phyloP scores from a whole-genome alignment of 2,888 invertebrate species.

The Monoplex corrugatus region DNA sequence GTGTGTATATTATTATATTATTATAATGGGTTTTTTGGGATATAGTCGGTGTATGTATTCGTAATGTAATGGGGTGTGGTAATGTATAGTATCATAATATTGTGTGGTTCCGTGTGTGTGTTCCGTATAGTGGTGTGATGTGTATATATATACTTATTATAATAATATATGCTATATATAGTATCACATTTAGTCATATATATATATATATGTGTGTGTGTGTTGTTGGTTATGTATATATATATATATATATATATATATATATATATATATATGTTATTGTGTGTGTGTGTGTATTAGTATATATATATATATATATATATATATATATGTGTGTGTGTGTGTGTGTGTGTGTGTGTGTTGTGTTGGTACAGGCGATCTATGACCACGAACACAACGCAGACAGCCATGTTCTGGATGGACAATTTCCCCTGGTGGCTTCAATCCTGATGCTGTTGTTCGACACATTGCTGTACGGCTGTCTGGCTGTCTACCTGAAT shows the following conservation, averaged over 20 bases:
- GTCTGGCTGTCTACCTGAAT: conserved; percentile 88
- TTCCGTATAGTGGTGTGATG: no score
- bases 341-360: neutral
- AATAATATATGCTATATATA: no score
- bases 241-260: neutral
- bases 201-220: conserved; percentile 27
- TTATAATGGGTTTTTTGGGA: no score
- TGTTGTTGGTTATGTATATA: conserved; percentile 10
- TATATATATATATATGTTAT: neutral
- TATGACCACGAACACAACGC: neutral
- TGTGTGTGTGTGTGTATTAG: neutral
- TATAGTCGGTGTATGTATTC: no score
- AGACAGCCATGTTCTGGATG: conserved; percentile 82
- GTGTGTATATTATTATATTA: neutral
- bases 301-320: neutral
- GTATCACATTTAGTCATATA: no score
- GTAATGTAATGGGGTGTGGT: no score
- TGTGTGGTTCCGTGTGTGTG: no score
- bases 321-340: no score
- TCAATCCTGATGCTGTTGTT: conserved; percentile 88
- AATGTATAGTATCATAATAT: no score
- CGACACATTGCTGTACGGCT: conserved; percentile 87
- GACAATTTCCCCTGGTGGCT: conserved; percentile 85
- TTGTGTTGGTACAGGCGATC: no score
- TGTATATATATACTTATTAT: no score